Percentiles rank a stretch among this genome's conserved stretches.
Conservation (phyloP, 2,113 vertebrate species). For the Lophochroa leadbeateri region DNA sequence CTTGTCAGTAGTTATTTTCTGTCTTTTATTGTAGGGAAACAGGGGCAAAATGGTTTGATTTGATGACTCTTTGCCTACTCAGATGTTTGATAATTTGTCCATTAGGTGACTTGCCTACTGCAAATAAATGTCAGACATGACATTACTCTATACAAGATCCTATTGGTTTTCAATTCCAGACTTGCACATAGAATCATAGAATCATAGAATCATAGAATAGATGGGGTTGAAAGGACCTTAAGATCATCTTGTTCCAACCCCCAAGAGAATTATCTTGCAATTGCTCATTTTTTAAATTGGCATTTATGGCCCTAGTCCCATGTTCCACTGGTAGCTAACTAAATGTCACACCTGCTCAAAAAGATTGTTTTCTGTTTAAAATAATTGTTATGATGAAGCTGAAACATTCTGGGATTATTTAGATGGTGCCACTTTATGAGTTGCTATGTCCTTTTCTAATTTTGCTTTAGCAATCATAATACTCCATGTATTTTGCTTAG, state of each 20-base stretch:
- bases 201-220: background rate
- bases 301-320: background rate
- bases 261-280: background rate
- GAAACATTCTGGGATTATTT: background rate
- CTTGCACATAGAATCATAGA: background rate
- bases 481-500: background rate
- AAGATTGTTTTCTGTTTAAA: background rate
- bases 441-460: background rate
- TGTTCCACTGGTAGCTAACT: background rate
- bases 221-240: background rate
- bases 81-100: background rate
- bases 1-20: constrained; percentile 31
- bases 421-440: background rate
- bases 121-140: background rate
- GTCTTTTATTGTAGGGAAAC: background rate
- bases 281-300: background rate
- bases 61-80: background rate
- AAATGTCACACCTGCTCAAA: background rate
- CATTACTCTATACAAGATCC: background rate
- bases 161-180: background rate
- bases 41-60: background rate
- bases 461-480: background rate
- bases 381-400: background rate
- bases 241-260: background rate
- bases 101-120: background rate